Evolutionary conservation across 2,888 invertebrate species (phyloP).

Genomic region (Orthosia gothica): DNA sequence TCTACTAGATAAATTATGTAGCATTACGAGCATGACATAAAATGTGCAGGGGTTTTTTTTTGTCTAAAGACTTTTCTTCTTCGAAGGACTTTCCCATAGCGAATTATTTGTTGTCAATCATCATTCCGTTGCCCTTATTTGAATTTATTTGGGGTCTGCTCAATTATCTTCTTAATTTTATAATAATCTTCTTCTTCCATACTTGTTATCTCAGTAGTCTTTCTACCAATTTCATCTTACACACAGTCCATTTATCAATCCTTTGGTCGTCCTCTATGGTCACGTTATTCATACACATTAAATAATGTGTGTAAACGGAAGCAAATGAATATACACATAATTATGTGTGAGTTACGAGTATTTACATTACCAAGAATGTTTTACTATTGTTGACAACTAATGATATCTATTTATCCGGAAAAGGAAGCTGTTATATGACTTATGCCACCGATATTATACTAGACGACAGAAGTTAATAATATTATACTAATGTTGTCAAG

Average conservation of each 20-base stretch:
- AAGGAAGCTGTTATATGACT: constrained; percentile 32
- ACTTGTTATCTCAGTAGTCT: background rate
- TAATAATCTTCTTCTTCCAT: background rate
- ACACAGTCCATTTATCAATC: background rate
- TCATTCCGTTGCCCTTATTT: background rate
- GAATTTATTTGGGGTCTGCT: background rate
- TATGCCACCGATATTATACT: constrained; percentile 29
- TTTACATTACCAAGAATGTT: constrained; percentile 22
- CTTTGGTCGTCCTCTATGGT: background rate
- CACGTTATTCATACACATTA: background rate
- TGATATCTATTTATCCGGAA: constrained; percentile 36
- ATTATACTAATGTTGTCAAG: constrained; percentile 20
- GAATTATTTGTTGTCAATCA: background rate
- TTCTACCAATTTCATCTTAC: background rate
- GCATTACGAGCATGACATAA: no score
- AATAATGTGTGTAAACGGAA: constrained; percentile 8
- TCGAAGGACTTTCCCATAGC: background rate
- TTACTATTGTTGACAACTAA: constrained; percentile 29
- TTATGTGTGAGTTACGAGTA: background rate
- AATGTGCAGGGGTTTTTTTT: no score
- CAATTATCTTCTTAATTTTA: no score
- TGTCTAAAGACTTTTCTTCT: background rate
- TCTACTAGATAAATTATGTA: no score
- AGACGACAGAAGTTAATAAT: constrained; percentile 7
- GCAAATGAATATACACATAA: background rate